A percentile compares a stretch with the other conserved stretches of the same genome.
Evolutionary conservation across 2,113 vertebrate genomes (phyloP).

Genomic region (Anguilla japonica): DNA sequence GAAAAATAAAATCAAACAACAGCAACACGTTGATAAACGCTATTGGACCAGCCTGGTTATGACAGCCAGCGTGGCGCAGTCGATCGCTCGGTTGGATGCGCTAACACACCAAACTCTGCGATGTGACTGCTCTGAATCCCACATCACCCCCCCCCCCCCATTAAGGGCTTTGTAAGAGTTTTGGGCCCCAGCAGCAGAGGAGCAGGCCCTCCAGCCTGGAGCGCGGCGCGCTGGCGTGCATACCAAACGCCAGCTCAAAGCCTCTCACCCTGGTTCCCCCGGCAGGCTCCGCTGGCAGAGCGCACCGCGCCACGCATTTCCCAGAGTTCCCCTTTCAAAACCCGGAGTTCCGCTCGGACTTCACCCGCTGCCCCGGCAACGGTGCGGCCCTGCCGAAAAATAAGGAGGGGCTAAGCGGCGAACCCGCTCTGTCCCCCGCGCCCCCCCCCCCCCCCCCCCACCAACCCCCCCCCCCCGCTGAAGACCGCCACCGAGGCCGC

Average conservation of each 20-base stretch:
- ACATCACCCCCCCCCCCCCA: neutral
- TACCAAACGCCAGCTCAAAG: constrained; percentile 42
- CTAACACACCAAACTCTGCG: constrained; percentile 47
- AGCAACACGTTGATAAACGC: neutral
- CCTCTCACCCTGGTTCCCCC: constrained; percentile 45
- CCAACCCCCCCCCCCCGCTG: constrained; percentile 39
- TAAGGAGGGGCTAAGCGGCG: neutral
- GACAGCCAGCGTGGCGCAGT: constrained; percentile 33
- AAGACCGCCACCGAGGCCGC: constrained; percentile 48
- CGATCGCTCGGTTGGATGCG: constrained; percentile 32
- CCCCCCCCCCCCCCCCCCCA: neutral
- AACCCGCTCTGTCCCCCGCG: neutral
- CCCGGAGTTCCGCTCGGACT: neutral
- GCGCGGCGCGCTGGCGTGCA: constrained; percentile 29
- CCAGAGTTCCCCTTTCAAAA: neutral
- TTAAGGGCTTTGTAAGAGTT: constrained; percentile 20
- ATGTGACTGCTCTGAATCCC: constrained; percentile 37
- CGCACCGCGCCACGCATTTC: neutral
- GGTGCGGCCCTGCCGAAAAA: neutral
- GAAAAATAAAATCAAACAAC: neutral
- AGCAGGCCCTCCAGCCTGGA: constrained; percentile 30
- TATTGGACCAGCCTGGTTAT: neutral
- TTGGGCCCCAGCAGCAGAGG: constrained; percentile 31
- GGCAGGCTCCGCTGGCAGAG: constrained; percentile 48
- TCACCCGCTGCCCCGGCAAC: neutral